Evolutionary conservation across 1,140 invertebrate species (phyloP), one percentile per base, ranked within the genome.

Genomic region (Glomeris maerens): DNA sequence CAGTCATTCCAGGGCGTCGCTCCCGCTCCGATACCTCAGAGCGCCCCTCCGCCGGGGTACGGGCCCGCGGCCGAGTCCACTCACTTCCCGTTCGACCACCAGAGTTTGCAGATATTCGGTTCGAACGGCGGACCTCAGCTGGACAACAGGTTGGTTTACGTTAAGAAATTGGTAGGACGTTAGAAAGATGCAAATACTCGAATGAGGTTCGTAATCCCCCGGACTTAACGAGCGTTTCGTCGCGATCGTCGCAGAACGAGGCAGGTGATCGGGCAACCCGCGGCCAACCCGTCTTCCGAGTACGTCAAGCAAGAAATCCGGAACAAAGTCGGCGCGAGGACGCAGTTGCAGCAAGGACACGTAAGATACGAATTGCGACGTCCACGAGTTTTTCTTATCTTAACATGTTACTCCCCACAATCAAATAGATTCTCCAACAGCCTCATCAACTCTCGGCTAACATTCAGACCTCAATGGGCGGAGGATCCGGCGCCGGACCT

Each of bases 261-360:
- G n/a, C n/a, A n/a, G n/a, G n/a, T n/a, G n/a, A n/a, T n/a, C n/a
- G 40, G 25, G 29, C 3, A 3, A 3, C 27, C 21, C 5, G 7
- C 27, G 10, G 29, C n/a, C 7, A 21, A 3, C 20, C n/a, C 5
- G 14, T 22, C 80, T 29, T 79, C 79, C 5, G 84, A 91, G 66
- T 89, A 81, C 68, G 86, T 91, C 52, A 76, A 85, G 61, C 85
- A 91, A 73, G 87, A 90, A 67, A 71, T 92, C 57, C 74, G 87
- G 59, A 84, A 84, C 20, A 79, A 85, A 51, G 85, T 91, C 50
- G 84, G 81, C 55, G 84, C 81, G 27, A 74, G 87, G 59, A 83
- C 81, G 14, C 78, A 79, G 53, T 75, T 76, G 53, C 66, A 66
- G 20, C 56, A 61, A 36, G 58, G 52, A 27, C 45, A 49, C 36